Evolutionary conservation across 2,113 vertebrate species (phyloP), one percentile per base, ranked within the genome.

Genomic region (Tylochromis polylepis): DNA sequence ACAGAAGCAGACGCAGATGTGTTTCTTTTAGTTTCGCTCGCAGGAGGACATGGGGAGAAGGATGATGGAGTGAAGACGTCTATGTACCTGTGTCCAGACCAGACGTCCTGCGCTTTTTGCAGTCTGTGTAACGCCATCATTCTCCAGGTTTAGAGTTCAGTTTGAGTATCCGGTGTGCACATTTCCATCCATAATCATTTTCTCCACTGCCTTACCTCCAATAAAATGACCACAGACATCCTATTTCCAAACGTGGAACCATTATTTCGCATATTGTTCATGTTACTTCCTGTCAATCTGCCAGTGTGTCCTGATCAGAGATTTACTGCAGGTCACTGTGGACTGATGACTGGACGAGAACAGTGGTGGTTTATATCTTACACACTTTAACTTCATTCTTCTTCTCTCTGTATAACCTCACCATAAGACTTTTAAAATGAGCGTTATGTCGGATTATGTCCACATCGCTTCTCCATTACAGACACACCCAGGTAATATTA

Each of bases 381-480:
- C 83, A 58, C 65, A 85, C 36, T 12, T 29, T 53, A 12, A 15
- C 78, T 53, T 53, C 8, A 11, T 77, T 53, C 43, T 8, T 8
- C n/a, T n/a, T 60, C 22, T 43, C 43, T 79, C 34, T 90, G 70
- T 41, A 90, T 83, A 83, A 88, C 57, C 67, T 85, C 79, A 29
- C 60, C 65, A 83, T 65, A 78, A 91, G 57, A 62, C 51, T 62
- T n/a, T 87, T 79, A 56, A 82, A 20, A 34, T 67, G 85, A 79
- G 43, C 38, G 46, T 81, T 89, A 38, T 67, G 79, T 83, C 56
- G 84, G 67, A 91, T 88, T 90, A 83, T 51, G 29, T 53, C 14
- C 77, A 86, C 87, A 91, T 90, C 85, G 82, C 72, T 85, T 89
- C 31, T 88, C 79, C 88, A 91, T 93, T 94, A 92, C 86, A 85